These are phyloP conservation scores for Otolemur crassicaudatus DNA, from an alignment of 2,797 vertebrate species.

Conservation along the genomic window DNA sequence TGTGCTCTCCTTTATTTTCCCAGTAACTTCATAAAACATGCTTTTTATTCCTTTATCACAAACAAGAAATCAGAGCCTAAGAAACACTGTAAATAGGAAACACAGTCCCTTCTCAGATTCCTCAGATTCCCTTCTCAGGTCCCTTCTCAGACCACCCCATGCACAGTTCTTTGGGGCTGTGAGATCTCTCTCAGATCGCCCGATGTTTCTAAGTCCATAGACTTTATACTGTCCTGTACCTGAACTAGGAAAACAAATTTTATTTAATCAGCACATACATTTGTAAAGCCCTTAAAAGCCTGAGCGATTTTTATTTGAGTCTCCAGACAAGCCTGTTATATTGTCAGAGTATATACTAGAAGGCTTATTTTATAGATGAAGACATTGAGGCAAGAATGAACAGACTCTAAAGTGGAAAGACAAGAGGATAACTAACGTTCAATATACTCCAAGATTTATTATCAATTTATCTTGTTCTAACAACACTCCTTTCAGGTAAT, in stretches of 20 bases:
- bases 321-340: background rate
- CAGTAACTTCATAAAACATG: background rate
- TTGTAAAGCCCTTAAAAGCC: background rate
- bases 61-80: slow-evolving; percentile 4
- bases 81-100: background rate
- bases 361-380: background rate
- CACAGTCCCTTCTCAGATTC: background rate
- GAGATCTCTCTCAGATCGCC: background rate
- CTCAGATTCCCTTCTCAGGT: background rate
- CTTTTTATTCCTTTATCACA: background rate
- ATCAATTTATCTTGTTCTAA: slow-evolving; percentile 9
- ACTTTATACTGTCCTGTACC: background rate
- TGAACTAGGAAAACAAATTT: background rate
- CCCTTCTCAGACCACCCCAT: background rate
- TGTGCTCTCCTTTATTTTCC: background rate
- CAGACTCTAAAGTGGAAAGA: background rate
- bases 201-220: background rate
- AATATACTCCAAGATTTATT: background rate
- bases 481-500: background rate
- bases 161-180: background rate
- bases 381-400: background rate
- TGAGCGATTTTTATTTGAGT: background rate
- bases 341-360: background rate
- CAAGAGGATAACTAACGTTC: background rate
- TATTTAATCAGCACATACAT: background rate